Conservation (phyloP, 2,888 invertebrate species). For the Phortica okadai region DNA sequence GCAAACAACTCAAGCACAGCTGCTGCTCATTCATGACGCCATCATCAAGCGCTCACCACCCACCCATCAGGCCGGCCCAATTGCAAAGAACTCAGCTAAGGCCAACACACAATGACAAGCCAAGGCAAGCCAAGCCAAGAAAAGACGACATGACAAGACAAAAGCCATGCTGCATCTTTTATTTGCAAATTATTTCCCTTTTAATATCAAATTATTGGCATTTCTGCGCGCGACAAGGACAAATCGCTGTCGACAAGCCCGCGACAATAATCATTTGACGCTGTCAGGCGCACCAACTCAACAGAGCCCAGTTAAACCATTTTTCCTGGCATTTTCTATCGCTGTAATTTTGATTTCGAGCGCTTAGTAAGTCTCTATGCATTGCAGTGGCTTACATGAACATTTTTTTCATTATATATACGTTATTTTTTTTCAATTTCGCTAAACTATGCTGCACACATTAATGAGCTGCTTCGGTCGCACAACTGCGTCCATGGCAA, state of each 20-base stretch:
- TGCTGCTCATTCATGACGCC: neutral
- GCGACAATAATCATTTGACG: conserved; percentile 10
- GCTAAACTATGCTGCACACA: neutral
- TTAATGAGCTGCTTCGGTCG: neutral
- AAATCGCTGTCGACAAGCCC: neutral
- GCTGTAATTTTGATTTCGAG: neutral
- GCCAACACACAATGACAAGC: neutral
- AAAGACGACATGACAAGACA: neutral
- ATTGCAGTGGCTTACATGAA: neutral
- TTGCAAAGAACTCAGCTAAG: neutral
- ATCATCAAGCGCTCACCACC: neutral
- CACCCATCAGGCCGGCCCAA: neutral
- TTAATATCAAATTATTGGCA: conserved; percentile 22
- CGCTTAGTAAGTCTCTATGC: neutral
- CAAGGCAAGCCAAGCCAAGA: neutral
- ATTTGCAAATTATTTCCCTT: conserved; percentile 26
- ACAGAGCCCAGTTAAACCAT: neutral
- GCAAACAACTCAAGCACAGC: conserved; percentile 8
- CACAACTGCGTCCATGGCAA: neutral
- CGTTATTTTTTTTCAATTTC: neutral
- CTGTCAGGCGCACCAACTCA: conserved; percentile 10
- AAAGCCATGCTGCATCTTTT: conserved; percentile 4
- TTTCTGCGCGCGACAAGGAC: neutral
- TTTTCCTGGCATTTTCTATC: neutral
- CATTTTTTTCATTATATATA: neutral